These are phyloP conservation scores for Alethe diademata DNA, from an alignment of 2,113 vertebrate genomes.

Conservation along the genomic window DNA sequence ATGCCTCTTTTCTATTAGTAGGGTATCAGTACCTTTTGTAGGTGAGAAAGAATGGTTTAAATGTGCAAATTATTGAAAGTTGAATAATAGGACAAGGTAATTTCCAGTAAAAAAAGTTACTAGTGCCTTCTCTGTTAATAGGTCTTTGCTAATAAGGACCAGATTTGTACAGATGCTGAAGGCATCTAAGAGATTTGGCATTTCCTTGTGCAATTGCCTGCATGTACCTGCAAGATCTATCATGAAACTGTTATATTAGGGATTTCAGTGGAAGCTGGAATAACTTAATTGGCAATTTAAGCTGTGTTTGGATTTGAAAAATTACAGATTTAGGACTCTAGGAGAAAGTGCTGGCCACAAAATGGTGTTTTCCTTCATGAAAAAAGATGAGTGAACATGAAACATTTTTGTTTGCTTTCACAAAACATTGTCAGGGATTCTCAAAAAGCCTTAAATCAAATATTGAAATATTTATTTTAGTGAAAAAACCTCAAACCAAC, in stretches of 20 bases:
- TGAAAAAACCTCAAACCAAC: neutral
- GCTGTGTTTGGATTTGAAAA: neutral
- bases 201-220: neutral
- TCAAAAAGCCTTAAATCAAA: neutral
- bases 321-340: neutral
- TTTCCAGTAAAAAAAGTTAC: slow-evolving; percentile 3
- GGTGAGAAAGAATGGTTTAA: neutral
- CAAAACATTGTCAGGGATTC: neutral
- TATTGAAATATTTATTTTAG: neutral
- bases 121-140: neutral
- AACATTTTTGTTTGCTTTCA: neutral
- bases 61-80: neutral
- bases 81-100: neutral
- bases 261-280: neutral
- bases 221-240: neutral
- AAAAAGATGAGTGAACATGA: neutral
- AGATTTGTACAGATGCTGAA: neutral
- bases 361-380: neutral
- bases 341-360: neutral
- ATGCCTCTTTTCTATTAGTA: neutral
- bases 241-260: neutral
- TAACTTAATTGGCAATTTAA: neutral
- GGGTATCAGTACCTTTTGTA: neutral
- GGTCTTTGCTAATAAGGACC: neutral
- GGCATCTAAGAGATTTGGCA: neutral